phyloP scores from a whole-genome alignment of 2,113 vertebrate genomes.

The Craseonycteris thonglongyai region DNA sequence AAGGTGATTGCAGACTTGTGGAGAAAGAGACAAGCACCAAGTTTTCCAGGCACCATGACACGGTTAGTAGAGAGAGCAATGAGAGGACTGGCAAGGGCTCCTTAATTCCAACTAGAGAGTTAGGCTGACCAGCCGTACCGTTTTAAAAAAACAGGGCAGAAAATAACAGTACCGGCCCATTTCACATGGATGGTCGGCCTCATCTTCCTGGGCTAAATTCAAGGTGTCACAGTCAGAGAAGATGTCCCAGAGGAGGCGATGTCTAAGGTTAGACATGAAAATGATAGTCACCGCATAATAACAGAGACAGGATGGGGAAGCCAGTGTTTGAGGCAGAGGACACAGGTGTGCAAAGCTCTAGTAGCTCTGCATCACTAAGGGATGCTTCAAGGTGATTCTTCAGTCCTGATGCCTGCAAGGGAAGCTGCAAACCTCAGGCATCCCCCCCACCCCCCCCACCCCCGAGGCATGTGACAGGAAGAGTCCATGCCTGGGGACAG shows the following conservation, averaged over 20 bases:
- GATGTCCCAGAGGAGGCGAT: not conserved
- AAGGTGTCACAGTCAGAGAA: no score
- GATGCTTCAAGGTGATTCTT: not conserved
- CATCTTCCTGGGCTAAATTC: no score
- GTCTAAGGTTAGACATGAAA: not conserved
- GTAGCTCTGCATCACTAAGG: not conserved
- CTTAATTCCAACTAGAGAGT: not conserved
- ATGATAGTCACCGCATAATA: not conserved
- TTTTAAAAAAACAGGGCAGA: no score
- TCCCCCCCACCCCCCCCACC: no score
- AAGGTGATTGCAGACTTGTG: not conserved
- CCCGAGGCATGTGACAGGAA: fast-evolving
- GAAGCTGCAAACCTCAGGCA: not conserved
- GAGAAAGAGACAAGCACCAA: not conserved
- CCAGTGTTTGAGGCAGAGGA: not conserved
- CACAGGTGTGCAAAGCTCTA: not conserved
- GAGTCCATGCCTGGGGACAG: not conserved
- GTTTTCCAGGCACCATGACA: not conserved
- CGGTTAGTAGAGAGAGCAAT: not conserved
- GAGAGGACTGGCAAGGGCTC: not conserved
- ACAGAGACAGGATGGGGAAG: not conserved
- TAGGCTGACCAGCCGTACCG: no score
- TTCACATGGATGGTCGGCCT: no score
- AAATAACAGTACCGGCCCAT: no score
- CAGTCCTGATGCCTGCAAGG: not conserved